Conservation (phyloP, 2,113 vertebrate species). For the Podarcis cretensis region DNA sequence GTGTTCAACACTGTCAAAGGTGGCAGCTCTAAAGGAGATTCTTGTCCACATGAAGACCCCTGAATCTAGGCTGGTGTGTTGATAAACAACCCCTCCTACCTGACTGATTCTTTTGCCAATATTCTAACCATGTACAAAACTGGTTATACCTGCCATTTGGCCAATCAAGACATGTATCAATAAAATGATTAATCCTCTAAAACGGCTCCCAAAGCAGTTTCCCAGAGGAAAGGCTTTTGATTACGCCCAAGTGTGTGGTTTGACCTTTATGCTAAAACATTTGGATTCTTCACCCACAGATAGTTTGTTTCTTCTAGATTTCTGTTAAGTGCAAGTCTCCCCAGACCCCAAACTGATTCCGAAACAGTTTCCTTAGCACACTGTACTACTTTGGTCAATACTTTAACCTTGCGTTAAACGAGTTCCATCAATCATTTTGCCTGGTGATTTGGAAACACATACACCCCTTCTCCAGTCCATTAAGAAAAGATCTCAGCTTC, state of each 20-base stretch:
- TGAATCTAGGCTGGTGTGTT: not conserved
- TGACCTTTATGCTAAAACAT: not conserved
- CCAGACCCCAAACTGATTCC: not conserved
- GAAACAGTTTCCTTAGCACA: not conserved
- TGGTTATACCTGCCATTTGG: not conserved
- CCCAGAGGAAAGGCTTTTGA: not conserved
- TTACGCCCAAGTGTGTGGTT: no score
- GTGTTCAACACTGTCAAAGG: not conserved
- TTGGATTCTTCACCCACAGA: not conserved
- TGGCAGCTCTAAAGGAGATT: not conserved
- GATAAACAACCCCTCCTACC: no score
- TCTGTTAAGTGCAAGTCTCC: not conserved
- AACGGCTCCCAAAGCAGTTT: not conserved
- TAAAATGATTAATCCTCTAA: not conserved
- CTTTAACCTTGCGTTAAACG: not conserved
- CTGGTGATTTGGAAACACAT: not conserved
- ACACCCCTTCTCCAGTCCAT: not conserved
- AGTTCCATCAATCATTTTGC: constrained; percentile 12
- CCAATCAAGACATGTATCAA: not conserved
- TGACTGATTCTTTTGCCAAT: not conserved
- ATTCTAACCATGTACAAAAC: not conserved
- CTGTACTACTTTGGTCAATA: not conserved
- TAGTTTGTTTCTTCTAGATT: not conserved
- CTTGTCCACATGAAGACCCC: not conserved
- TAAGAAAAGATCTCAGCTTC: not conserved